These are phyloP conservation scores for Sardina pilchardus DNA, from an alignment of 2,113 vertebrate genomes.

Conservation along the genomic window DNA sequence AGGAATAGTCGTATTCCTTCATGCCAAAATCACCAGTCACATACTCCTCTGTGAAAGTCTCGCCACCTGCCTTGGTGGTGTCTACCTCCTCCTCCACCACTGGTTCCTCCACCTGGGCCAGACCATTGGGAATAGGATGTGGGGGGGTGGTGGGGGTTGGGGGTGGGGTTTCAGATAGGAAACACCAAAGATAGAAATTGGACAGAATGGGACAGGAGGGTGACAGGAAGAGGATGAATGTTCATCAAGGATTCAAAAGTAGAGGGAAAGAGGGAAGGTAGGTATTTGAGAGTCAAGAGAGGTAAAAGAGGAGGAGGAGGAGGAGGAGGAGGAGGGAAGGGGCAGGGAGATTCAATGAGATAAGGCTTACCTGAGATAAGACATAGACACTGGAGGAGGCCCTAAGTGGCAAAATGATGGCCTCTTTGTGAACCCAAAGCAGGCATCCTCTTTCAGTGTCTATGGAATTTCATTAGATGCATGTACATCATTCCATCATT, in stretches of 20 bases:
- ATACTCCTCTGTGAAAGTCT: slow-evolving; percentile 75
- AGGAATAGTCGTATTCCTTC: slow-evolving; percentile 84
- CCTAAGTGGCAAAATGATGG: background rate
- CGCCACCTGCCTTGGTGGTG: slow-evolving; percentile 59
- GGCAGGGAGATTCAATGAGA: slow-evolving; percentile 29
- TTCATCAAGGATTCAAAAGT: background rate
- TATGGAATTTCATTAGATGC: background rate
- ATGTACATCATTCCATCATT: background rate
- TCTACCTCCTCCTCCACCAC: slow-evolving; percentile 60
- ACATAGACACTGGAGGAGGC: slow-evolving; percentile 49
- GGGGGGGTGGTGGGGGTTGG: background rate
- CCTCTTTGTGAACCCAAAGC: background rate
- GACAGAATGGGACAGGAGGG: slow-evolving; percentile 39
- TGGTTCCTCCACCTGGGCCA: slow-evolving; percentile 60
- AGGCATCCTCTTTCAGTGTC: background rate
- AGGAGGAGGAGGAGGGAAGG: slow-evolving; percentile 24
- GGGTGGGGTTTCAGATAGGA: slow-evolving; percentile 1
- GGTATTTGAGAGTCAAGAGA: background rate
- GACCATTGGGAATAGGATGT: slow-evolving; percentile 29
- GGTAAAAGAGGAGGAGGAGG: slow-evolving; percentile 19
- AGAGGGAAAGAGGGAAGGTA: background rate
- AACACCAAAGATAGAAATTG: background rate
- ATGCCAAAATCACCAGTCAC: slow-evolving; percentile 71
- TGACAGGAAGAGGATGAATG: background rate
- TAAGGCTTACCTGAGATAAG: slow-evolving; percentile 67